Conservation (phyloP, 35 echinoderm and acorn worm species). For the Heliocidaris tuberculata region DNA sequence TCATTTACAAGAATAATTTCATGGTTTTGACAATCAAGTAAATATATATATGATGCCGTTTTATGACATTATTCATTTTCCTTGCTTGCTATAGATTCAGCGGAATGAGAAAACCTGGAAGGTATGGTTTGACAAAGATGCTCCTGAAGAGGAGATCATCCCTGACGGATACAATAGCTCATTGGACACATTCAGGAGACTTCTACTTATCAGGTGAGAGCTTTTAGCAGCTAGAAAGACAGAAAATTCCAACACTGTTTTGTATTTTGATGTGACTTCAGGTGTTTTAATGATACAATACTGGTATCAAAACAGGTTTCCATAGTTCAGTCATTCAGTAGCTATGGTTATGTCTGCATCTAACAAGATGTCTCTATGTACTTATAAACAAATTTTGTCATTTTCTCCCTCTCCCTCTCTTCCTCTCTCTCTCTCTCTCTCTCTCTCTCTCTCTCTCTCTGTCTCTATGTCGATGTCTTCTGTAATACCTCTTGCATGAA, state of each 20-base stretch:
- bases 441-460: too few species aligned
- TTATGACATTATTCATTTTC: background rate
- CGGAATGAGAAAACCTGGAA: slow-evolving; percentile 93
- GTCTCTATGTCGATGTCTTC: too few species aligned
- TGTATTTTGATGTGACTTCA: too few species aligned
- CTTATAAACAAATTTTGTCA: too few species aligned
- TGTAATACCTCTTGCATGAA: too few species aligned
- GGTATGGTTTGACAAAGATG: slow-evolving; percentile 95
- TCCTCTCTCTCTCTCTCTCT: too few species aligned
- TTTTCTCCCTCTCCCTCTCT: too few species aligned
- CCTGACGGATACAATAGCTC: slow-evolving; percentile 97
- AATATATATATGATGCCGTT: background rate
- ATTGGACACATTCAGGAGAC: slow-evolving; percentile 93
- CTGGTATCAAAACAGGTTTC: too few species aligned
- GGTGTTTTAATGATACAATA: too few species aligned
- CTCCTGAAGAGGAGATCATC: slow-evolving; percentile 92
- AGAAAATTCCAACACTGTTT: too few species aligned
- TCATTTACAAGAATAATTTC: background rate
- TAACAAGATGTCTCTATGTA: background rate
- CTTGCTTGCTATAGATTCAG: slow-evolving; percentile 60
- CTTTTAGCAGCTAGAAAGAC: background rate
- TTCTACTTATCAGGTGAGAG: slow-evolving; percentile 84
- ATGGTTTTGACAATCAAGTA: background rate
- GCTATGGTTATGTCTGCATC: background rate
- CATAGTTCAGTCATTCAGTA: too few species aligned